phyloP scores from a whole-genome alignment of 2,888 invertebrate species.

The Acanthosepion esculentum region DNA sequence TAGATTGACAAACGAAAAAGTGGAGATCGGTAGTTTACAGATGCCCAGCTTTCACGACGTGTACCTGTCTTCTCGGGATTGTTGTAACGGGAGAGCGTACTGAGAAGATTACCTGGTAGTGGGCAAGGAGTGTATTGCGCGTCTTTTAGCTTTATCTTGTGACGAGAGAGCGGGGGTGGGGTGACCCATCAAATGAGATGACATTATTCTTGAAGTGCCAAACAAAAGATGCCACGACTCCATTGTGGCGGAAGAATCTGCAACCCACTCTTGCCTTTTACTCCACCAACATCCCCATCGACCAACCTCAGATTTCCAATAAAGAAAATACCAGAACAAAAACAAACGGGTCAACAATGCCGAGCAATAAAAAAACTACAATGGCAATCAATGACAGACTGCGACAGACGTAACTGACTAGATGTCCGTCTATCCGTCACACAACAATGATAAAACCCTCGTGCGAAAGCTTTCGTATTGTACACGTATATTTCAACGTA shows the following conservation, averaged over 20 bases:
- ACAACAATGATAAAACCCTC: not conserved
- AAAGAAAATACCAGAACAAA: not conserved
- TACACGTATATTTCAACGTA: no score
- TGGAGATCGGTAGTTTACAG: not conserved
- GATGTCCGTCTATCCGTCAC: not conserved
- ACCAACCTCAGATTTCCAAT: not conserved
- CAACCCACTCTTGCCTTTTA: not conserved
- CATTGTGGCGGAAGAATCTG: not conserved
- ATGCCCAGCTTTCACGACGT: not conserved
- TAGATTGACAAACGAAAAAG: slow-evolving; percentile 8
- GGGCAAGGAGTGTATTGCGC: not conserved
- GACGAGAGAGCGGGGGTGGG: not conserved
- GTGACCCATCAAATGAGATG: not conserved
- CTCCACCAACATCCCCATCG: not conserved
- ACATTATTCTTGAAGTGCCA: slow-evolving; percentile 6
- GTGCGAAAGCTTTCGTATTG: not conserved
- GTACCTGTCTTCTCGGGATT: not conserved
- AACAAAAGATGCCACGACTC: slow-evolving; percentile 10
- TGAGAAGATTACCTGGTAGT: not conserved
- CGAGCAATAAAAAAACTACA: not conserved
- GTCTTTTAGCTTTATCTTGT: not conserved
- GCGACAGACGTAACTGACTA: not conserved
- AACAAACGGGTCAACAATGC: not conserved
- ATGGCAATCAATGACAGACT: not conserved
- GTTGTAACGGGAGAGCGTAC: not conserved